Evolutionary conservation across 1,140 invertebrate species (phyloP), one percentile per base, ranked within the genome.

Genomic region (Ceratitis capitata): DNA sequence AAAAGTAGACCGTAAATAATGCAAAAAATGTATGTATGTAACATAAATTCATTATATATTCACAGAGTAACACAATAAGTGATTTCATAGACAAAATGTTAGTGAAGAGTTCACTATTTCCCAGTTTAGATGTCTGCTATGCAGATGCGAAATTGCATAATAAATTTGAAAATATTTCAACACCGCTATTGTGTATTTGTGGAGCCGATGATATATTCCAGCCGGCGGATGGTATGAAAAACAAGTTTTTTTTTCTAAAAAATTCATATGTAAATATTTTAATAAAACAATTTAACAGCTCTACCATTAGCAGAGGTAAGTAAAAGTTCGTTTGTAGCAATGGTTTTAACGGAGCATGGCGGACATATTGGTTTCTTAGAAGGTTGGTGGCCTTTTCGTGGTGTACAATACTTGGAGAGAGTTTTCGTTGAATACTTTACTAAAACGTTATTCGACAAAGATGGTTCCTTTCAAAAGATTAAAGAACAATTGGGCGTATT

Each of bases 341-440:
- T 97, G 58, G 93, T 95, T 16, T 92, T 96, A 49, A 96, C 96
- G n/a, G 93, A 94, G 3, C 94, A 95, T 88, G 96, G 96, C 49
- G 96, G 96, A 3, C 96, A 97, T 92, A 96, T 97, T 91, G 96
- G 95, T 86, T 97, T 97, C 91, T 91, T 97, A 88, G 96, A 97
- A 89, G 95, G 96, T n/a, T 89, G 95, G 86, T 93, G 94, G 93
- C 94, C 94, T 3, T 92, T 92, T 86, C 88, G 74, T 84, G 86
- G 91, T 16, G 89, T 92, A 45, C 93, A 94, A 88, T 96, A 95
- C 88, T 94, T 96, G 91, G 93, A 94, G 85, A 93, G 94, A 86
- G 87, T 95, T 45, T 95, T 95, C 84, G 88, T 89, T 5, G 94
- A 96, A 92, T 96, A 92, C 89, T 94, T 94, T 88, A 88, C 86